phyloP scores from a whole-genome alignment of 2,888 invertebrate species.

The Hartigia nigra region DNA sequence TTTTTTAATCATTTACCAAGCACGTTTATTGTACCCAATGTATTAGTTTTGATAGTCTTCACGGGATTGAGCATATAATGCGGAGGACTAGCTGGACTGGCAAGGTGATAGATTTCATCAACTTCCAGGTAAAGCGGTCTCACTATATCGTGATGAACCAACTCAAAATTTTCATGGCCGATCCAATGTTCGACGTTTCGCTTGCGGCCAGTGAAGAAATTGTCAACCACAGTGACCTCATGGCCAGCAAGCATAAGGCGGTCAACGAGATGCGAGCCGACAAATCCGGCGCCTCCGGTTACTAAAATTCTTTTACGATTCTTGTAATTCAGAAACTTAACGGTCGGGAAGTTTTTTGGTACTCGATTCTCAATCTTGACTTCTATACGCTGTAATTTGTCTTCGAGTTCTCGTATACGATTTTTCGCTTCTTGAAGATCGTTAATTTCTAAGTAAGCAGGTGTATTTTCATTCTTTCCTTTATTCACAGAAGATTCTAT shows the following conservation, averaged over 20 bases:
- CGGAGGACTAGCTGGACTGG: constrained; percentile 98
- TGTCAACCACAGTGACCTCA: constrained; percentile 96
- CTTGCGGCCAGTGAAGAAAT: constrained; percentile 97
- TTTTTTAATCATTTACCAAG: constrained; percentile 71
- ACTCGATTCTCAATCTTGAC: constrained; percentile 69
- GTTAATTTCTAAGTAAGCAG: constrained; percentile 44
- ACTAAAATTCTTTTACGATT: constrained; percentile 93
- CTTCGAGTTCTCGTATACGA: constrained; percentile 76
- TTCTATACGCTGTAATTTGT: constrained; percentile 79
- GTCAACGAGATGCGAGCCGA: constrained; percentile 98
- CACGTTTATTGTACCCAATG: constrained; percentile 94
- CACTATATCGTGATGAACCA: constrained; percentile 98
- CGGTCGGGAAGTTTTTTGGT: constrained; percentile 89
- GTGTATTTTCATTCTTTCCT: not conserved
- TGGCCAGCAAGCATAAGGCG: constrained; percentile 94
- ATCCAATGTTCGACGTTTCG: constrained; percentile 99
- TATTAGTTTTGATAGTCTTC: constrained; percentile 99
- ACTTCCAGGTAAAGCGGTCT: constrained; percentile 98
- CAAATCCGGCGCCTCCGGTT: constrained; percentile 98
- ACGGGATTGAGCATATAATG: constrained; percentile 99
- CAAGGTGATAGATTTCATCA: constrained; percentile 97
- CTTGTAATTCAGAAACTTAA: constrained; percentile 91
- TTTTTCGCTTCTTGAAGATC: constrained; percentile 74
- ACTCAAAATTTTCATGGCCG: constrained; percentile 98
- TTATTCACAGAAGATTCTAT: constrained; percentile 22